Conservation (phyloP, 1,140 invertebrate species). For the Drosophila lini region DNA sequence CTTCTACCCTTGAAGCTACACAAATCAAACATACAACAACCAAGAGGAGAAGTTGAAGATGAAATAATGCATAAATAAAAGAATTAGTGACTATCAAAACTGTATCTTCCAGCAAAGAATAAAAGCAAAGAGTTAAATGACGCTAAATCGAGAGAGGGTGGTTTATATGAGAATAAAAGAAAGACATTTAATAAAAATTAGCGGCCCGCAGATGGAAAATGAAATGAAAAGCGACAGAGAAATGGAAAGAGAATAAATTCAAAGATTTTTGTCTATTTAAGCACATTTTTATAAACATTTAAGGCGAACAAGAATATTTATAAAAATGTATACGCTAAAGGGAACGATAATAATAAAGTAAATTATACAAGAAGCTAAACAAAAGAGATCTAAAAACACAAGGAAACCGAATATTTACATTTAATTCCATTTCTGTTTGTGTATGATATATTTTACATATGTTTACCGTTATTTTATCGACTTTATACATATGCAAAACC, state of each 20-base stretch:
- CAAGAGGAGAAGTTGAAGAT: slow-evolving; percentile 23
- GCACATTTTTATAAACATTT: slow-evolving; percentile 82
- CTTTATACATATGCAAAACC: slow-evolving; percentile 19
- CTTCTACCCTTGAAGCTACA: slow-evolving; percentile 62
- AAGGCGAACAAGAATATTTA: slow-evolving; percentile 69
- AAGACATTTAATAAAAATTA: slow-evolving; percentile 60
- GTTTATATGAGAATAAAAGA: slow-evolving; percentile 65
- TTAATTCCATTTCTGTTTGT: slow-evolving; percentile 29
- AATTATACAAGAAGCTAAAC: slow-evolving; percentile 72
- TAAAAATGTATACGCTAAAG: slow-evolving; percentile 81
- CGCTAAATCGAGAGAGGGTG: slow-evolving; percentile 51
- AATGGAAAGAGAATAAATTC: slow-evolving; percentile 60
- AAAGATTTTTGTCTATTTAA: slow-evolving; percentile 82
- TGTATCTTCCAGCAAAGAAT: slow-evolving; percentile 84
- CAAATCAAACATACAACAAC: slow-evolving; percentile 56
- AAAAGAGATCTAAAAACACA: slow-evolving; percentile 38
- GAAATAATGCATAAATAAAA: slow-evolving; percentile 74
- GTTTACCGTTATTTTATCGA: slow-evolving; percentile 18
- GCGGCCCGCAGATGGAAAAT: slow-evolving; percentile 40
- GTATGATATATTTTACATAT: slow-evolving; percentile 12
- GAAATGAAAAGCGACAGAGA: slow-evolving; percentile 22
- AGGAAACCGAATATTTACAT: slow-evolving; percentile 15
- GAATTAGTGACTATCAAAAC: slow-evolving; percentile 85
- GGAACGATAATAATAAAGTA: slow-evolving; percentile 74
- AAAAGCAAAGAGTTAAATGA: slow-evolving; percentile 66